Base-by-base conservation (phyloP, 2,888 invertebrate species). In the Cryptocephalus primarius region DNA sequence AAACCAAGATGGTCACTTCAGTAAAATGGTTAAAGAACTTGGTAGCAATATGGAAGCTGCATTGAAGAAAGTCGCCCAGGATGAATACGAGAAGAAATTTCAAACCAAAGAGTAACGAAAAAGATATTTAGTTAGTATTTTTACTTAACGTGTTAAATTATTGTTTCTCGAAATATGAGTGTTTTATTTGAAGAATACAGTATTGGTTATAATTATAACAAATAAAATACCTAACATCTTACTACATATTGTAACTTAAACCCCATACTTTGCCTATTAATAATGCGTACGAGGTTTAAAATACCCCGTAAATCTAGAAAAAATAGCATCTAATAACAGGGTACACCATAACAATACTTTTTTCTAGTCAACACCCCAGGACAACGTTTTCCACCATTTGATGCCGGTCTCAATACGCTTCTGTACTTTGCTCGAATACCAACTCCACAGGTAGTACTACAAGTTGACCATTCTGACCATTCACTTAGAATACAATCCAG, bases 381-480 rank as follows among this genome's bases (percentile, higher is more conserved):
- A 59, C 86, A 87, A 1, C 76, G 66, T 53, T 71, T 74, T 10
- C 84, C 85, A 2, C 82, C 83, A 51, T 82, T 78, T 43, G 74
- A 71, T 0, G 83, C 71, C 49, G 74, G 73, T 54, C 82, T 79
- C 71, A 79, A 74, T 31, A 86, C 71, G 55, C 73, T 75, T 52
- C 85, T 73, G 50, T 70, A 70, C 58, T 82, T 78, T 60, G 79
- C 78, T 53, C 82, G 79, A 61, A 76, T 75, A 11, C 90, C 91
- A 9, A 72, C 62, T 31, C 92, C 93, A 68, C 93, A 93, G 12
- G 79, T 74, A 4, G 80, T 84, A 61, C 82, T 88, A 69, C 94
- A 94, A 1, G 77, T 73, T 31, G 84, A 79, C 92, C 92, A 94
- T 42, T 79, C 78, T 32, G 87, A 78, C 93, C 93, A 94, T 39